phyloP scores from a whole-genome alignment of 2,113 vertebrate species.

The Papio anubis region DNA sequence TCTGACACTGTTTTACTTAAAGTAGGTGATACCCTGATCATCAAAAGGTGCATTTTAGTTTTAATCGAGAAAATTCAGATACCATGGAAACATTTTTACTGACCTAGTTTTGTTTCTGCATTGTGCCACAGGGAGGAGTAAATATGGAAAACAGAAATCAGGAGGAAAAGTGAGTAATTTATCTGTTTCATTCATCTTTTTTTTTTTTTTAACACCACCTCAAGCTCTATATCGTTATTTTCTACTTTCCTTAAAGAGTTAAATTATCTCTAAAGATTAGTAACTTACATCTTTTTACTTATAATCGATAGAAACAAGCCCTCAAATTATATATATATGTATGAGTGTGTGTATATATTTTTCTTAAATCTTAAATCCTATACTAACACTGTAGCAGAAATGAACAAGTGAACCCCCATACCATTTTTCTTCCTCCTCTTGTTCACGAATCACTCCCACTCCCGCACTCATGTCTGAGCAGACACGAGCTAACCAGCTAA shows the following conservation, averaged over 20 bases:
- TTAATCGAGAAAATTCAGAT: slow-evolving; percentile 38
- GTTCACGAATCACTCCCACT: neutral
- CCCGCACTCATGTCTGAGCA: neutral
- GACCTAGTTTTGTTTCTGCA: slow-evolving; percentile 53
- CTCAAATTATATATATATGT: neutral
- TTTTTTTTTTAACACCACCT: neutral
- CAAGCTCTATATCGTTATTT: neutral
- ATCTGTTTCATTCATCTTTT: neutral
- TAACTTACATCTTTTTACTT: neutral
- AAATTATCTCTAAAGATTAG: neutral
- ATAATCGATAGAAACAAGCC: neutral
- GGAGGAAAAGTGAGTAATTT: neutral
- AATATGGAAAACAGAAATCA: slow-evolving; percentile 27
- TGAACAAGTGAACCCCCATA: neutral
- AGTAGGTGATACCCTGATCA: neutral
- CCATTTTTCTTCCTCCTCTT: slow-evolving; percentile 4
- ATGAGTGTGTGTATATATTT: neutral
- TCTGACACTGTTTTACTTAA: neutral
- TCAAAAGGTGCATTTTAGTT: neutral
- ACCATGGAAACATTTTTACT: slow-evolving; percentile 36
- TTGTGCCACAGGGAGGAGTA: neutral
- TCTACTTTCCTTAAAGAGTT: neutral
- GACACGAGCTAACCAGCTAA: neutral
- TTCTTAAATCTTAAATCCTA: neutral
- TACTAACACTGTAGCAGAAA: neutral